Conservation (phyloP, 2,888 invertebrate species). For the Trachelus tabidus region DNA sequence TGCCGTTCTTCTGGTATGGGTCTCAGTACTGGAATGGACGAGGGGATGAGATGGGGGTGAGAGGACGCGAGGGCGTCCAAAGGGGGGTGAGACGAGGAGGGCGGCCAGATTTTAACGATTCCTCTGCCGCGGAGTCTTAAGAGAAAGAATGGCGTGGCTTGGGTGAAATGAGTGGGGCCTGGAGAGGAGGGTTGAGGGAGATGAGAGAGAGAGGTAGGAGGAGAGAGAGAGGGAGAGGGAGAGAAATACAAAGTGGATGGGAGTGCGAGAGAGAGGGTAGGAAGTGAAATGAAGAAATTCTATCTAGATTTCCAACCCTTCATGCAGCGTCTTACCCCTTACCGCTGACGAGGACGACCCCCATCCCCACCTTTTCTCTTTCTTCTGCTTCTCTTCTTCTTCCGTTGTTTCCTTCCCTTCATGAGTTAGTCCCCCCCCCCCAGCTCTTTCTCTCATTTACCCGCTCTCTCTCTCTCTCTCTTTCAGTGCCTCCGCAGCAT, state of each 20-base stretch:
- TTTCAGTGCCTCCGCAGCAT: constrained; percentile 24
- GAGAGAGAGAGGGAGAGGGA: constrained; percentile 17
- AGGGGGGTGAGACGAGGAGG: constrained; percentile 39
- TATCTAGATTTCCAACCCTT: constrained; percentile 71
- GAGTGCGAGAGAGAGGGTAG: constrained; percentile 50
- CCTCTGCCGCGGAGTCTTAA: constrained; percentile 66
- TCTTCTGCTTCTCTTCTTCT: constrained; percentile 35
- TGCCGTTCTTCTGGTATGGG: neutral
- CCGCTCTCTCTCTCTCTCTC: constrained; percentile 17
- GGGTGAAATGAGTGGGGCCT: constrained; percentile 58
- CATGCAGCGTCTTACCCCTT: constrained; percentile 63
- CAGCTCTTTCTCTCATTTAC: constrained; percentile 20
- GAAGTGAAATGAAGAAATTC: constrained; percentile 73
- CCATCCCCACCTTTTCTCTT: constrained; percentile 39
- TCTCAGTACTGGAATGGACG: constrained; percentile 11
- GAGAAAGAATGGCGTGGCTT: constrained; percentile 65
- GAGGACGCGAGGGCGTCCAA: constrained; percentile 16
- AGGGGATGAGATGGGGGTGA: constrained; percentile 26
- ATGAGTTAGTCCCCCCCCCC: constrained; percentile 21
- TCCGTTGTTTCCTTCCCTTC: constrained; percentile 31
- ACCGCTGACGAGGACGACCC: constrained; percentile 22
- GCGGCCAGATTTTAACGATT: constrained; percentile 68
- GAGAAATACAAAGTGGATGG: constrained; percentile 25
- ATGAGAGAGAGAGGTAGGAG: constrained; percentile 2
- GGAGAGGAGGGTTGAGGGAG: constrained; percentile 32